Percentiles rank a stretch among this genome's conserved stretches.
These are phyloP conservation scores for Ormyrus thymus DNA, from an alignment of 2,888 invertebrate species.

Conservation along the genomic window DNA sequence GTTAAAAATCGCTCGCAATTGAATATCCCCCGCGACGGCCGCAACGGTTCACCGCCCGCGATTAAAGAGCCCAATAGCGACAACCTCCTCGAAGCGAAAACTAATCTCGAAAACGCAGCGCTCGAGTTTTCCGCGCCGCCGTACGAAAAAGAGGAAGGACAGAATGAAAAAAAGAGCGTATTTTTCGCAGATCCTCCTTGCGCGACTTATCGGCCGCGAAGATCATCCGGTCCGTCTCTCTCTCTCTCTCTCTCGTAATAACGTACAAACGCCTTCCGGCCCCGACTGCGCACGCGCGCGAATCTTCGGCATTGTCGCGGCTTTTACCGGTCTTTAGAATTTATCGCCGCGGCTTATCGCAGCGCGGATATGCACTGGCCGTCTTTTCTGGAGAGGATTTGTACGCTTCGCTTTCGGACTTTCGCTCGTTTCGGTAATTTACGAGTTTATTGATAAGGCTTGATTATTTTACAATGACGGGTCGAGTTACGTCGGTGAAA, in stretches of 20 bases:
- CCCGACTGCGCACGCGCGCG: conserved; percentile 15
- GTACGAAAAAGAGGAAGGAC: conserved; percentile 5
- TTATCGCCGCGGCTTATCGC: conserved; percentile 36
- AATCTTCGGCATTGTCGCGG: conserved; percentile 17
- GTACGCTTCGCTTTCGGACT: no score
- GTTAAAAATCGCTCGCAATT: no score
- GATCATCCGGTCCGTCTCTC: conserved; percentile 50
- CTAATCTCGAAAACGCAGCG: no score
- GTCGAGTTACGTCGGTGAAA: no score
- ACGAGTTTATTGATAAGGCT: no score
- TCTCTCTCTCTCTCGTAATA: conserved; percentile 23
- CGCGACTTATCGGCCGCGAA: conserved; percentile 36
- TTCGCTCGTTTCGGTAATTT: no score
- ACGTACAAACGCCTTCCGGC: conserved; percentile 50
- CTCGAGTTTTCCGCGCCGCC: no score
- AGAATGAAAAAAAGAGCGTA: conserved; percentile 17
- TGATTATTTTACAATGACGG: no score
- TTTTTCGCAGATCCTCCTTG: conserved; percentile 25
- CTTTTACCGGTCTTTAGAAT: conserved; percentile 25
- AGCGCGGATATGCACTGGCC: neutral
- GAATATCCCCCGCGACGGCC: no score
- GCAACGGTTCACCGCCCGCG: no score
- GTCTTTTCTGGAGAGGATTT: neutral
- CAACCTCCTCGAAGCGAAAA: no score
- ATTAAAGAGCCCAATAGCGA: no score